Evolutionary conservation across 2,113 vertebrate genomes (phyloP).

Genomic region (Ornithorhynchus anatinus): DNA sequence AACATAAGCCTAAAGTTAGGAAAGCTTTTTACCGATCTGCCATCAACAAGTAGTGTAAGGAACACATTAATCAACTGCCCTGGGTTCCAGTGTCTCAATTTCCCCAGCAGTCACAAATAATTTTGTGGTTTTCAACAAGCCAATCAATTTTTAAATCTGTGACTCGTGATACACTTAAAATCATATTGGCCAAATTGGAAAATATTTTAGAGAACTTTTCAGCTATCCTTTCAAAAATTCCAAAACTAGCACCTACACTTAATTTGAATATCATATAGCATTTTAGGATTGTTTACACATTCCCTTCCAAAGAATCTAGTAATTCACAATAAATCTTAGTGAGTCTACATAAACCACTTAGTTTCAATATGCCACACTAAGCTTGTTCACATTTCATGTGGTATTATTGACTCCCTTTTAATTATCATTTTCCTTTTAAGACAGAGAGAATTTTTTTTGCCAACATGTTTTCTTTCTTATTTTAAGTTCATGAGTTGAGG

Average conservation of each 20-base stretch:
- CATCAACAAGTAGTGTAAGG: no score
- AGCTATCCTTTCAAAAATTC: not conserved
- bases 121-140: not conserved
- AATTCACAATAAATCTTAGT: not conserved
- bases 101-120: not conserved
- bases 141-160: no score
- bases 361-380: not conserved
- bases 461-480: not conserved
- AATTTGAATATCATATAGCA: not conserved
- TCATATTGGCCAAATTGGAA: not conserved
- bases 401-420: not conserved
- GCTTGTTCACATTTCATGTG: constrained; percentile 8
- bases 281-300: constrained; percentile 6
- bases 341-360: not conserved
- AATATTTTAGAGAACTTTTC: not conserved
- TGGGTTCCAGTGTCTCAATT: not conserved
- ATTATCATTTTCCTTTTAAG: constrained; percentile 16
- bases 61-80: no score
- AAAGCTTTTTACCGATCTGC: no score
- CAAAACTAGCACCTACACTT: not conserved
- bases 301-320: not conserved
- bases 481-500: no score
- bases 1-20: no score
- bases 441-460: not conserved
- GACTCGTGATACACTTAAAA: no score